phyloP scores from a whole-genome alignment of 2,113 vertebrate genomes.

The Hemibagrus wyckioides region DNA sequence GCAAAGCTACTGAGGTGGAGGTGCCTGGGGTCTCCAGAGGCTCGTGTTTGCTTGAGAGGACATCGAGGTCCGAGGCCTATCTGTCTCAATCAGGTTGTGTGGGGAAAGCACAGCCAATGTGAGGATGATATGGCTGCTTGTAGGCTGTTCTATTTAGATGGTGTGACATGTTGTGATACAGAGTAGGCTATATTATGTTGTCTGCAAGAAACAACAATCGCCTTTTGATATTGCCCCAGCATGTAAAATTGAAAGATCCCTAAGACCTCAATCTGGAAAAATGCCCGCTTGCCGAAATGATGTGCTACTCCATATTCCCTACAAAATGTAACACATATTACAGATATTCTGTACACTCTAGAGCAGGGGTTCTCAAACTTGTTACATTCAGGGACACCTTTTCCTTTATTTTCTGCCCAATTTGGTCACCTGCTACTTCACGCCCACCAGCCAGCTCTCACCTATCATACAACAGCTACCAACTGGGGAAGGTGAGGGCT shows the following conservation, averaged over 20 bases:
- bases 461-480: not conserved
- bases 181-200: not conserved
- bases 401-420: not conserved
- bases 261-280: not conserved
- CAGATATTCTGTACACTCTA: slow-evolving; percentile 2
- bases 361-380: not conserved
- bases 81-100: slow-evolving; percentile 33
- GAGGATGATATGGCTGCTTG: not conserved
- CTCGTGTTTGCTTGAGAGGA: slow-evolving; percentile 38
- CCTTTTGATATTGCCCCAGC: not conserved
- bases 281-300: too few relatives aligned
- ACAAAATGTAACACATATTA: not conserved
- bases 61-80: slow-evolving; percentile 23
- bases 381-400: not conserved
- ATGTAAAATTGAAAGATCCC: slow-evolving; percentile 8
- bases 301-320: not conserved
- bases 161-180: not conserved
- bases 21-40: slow-evolving; percentile 21
- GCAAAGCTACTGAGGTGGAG: slow-evolving; percentile 34
- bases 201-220: not conserved
- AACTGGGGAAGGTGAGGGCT: not conserved
- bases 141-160: not conserved
- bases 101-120: slow-evolving; percentile 2
- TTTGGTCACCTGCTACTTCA: not conserved
- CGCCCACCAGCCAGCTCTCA: not conserved